A percentile compares a stretch with the other conserved stretches of the same genome.
Conservation (phyloP, 1,140 invertebrate species). For the Ylistrum balloti region DNA sequence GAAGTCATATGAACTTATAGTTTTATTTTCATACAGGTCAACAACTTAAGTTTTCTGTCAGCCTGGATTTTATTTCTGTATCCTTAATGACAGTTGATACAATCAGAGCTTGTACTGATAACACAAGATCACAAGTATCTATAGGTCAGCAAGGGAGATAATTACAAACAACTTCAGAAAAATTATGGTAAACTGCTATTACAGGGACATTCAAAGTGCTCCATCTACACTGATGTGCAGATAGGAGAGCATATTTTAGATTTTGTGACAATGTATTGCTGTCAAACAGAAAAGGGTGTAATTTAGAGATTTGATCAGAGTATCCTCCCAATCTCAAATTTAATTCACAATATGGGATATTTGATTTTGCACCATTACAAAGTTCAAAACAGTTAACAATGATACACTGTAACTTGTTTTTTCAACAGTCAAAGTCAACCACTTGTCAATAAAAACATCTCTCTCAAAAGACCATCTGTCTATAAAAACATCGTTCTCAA, state of each 20-base stretch:
- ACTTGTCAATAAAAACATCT: too few species aligned
- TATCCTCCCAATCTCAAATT: background rate
- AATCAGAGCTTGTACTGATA: background rate
- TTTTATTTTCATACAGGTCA: background rate
- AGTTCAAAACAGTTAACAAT: too few species aligned
- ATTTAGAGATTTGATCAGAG: background rate
- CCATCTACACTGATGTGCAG: background rate
- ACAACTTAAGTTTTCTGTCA: background rate
- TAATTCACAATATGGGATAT: too few species aligned
- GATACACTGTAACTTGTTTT: too few species aligned
- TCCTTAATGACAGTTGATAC: background rate
- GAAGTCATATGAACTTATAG: too few species aligned
- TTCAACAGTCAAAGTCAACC: too few species aligned
- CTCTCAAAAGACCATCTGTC: too few species aligned
- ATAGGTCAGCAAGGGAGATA: background rate
- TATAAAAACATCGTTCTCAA: too few species aligned
- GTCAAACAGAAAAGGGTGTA: constrained; percentile 20
- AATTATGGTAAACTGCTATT: background rate
- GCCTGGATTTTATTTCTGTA: background rate
- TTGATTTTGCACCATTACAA: too few species aligned
- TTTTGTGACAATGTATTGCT: background rate
- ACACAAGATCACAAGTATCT: background rate
- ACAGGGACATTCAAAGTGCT: background rate
- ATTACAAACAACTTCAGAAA: background rate
- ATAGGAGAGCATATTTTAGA: background rate